phyloP scores from a whole-genome alignment of 2,113 vertebrate species.

The Rhinolophus sinicus region DNA sequence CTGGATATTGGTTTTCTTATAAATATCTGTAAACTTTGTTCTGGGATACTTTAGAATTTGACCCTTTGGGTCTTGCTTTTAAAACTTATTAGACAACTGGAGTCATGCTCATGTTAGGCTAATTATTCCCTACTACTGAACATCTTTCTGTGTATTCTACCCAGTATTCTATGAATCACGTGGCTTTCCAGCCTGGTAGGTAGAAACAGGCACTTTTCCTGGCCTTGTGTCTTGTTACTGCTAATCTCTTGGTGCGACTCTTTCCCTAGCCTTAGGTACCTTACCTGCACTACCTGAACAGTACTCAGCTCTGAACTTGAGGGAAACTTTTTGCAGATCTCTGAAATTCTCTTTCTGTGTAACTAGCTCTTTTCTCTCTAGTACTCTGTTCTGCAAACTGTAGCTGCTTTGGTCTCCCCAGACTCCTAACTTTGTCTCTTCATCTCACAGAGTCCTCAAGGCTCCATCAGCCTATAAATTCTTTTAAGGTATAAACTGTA shows the following conservation, averaged over 20 bases:
- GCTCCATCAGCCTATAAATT: background rate
- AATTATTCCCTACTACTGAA: background rate
- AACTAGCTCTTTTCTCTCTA: background rate
- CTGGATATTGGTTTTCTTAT: background rate
- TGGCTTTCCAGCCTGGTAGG: background rate
- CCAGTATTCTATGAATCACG: background rate
- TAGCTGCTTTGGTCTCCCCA: background rate
- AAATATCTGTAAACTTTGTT: background rate
- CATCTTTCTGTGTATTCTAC: background rate
- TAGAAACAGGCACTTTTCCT: background rate
- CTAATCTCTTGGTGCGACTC: background rate
- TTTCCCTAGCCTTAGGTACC: background rate
- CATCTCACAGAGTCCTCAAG: background rate
- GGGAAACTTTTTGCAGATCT: background rate
- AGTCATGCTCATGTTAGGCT: background rate
- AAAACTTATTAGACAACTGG: background rate
- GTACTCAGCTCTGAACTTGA: too few relatives aligned
- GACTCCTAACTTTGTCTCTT: background rate
- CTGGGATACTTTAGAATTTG: background rate
- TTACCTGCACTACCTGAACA: background rate
- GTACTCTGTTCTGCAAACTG: background rate
- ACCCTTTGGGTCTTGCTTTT: background rate
- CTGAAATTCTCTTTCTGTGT: background rate
- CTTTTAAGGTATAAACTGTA: background rate
- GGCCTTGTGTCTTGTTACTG: background rate